Conservation (phyloP, 2,113 vertebrate species). For the Pygoscelis adeliae region DNA sequence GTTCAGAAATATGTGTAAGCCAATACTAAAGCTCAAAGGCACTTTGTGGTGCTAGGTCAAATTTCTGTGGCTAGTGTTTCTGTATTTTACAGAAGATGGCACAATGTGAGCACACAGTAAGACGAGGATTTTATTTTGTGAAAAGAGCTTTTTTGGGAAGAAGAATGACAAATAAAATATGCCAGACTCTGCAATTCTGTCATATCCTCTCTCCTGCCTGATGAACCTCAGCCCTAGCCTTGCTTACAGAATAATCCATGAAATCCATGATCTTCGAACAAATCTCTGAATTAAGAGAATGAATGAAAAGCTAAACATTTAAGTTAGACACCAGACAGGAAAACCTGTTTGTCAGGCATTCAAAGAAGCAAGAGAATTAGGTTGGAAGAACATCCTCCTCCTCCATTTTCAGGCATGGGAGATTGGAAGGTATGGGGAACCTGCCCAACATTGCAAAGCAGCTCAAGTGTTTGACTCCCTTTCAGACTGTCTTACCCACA, state of each 20-base stretch:
- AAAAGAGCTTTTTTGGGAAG: neutral
- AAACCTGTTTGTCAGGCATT: neutral
- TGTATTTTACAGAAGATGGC: neutral
- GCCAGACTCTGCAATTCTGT: neutral
- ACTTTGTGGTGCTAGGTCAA: neutral
- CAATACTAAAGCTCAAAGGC: neutral
- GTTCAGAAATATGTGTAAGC: neutral
- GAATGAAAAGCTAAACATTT: neutral
- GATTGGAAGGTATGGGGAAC: neutral
- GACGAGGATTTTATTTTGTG: neutral
- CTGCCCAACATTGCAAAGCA: neutral
- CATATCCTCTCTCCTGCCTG: neutral
- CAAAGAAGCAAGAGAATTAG: neutral
- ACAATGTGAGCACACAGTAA: neutral
- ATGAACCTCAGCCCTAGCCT: neutral
- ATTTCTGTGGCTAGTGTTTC: neutral
- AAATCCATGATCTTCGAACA: neutral
- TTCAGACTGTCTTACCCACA: neutral
- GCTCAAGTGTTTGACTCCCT: neutral
- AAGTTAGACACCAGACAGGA: neutral
- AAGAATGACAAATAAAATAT: neutral
- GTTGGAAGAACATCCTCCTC: neutral
- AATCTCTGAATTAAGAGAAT: neutral
- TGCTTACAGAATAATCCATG: neutral
- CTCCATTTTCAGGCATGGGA: neutral